phyloP scores from a whole-genome alignment of 2,888 invertebrate species.

The Cerastis rubricosa region DNA sequence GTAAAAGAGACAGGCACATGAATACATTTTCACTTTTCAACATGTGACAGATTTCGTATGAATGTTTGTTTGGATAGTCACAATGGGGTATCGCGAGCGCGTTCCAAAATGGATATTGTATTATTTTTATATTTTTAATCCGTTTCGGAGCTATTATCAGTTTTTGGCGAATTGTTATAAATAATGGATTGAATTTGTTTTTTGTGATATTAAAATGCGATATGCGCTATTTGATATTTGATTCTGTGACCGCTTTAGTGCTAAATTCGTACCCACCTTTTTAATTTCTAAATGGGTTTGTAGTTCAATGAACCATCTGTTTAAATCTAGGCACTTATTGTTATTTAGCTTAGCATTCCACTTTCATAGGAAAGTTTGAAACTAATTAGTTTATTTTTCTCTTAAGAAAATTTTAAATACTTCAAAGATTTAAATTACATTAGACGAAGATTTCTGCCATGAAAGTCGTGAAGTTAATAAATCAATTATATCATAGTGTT shows the following conservation, averaged over 20 bases:
- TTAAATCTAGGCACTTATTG: not conserved
- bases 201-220: constrained; percentile 14
- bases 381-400: not conserved
- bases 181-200: constrained; percentile 38
- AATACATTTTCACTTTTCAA: constrained; percentile 89
- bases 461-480: not conserved
- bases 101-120: constrained; percentile 81
- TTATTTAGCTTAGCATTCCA: not conserved
- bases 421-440: not conserved
- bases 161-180: constrained; percentile 47
- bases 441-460: not conserved
- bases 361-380: constrained; percentile 1
- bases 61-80: constrained; percentile 87
- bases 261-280: not conserved
- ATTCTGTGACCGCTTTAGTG: not conserved
- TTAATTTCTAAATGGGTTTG: not conserved
- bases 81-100: constrained; percentile 81
- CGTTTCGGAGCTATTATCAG: constrained; percentile 72
- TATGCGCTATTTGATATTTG: constrained; percentile 22
- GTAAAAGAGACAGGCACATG: constrained; percentile 79
- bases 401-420: not conserved
- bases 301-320: not conserved
- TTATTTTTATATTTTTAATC: constrained; percentile 88
- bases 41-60: constrained; percentile 90
- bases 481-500: not conserved